These are phyloP conservation scores for Apodemia zela DNA, from an alignment of 2,888 invertebrate genomes.

Conservation along the genomic window DNA sequence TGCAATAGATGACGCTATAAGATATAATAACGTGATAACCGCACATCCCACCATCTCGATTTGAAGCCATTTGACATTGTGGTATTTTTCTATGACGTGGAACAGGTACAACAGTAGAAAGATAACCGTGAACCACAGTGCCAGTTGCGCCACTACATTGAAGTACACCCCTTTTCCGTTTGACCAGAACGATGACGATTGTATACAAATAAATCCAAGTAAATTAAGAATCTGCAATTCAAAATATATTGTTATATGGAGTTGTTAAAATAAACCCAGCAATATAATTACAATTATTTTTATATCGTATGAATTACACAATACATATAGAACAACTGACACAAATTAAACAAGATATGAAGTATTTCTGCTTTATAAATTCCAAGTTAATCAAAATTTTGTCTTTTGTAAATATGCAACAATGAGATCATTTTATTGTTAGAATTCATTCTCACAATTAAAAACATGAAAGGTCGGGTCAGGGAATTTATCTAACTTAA, in stretches of 20 bases:
- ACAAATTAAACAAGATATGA: too few relatives aligned
- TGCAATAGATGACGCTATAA: slow-evolving; percentile 87
- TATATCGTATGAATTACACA: too few relatives aligned
- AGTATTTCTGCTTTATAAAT: too few relatives aligned
- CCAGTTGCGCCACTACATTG: slow-evolving; percentile 87
- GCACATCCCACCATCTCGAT: slow-evolving; percentile 88
- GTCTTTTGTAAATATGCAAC: too few relatives aligned
- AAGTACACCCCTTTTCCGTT: slow-evolving; percentile 87
- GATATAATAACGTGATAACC: slow-evolving; percentile 85
- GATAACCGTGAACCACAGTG: slow-evolving; percentile 88
- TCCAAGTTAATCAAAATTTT: too few relatives aligned
- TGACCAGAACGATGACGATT: slow-evolving; percentile 80
- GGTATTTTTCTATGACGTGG: slow-evolving; percentile 90
- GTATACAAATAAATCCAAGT: slow-evolving; percentile 89
- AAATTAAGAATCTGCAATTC: slow-evolving; percentile 84
- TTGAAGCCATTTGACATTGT: slow-evolving; percentile 91
- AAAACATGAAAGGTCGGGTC: too few relatives aligned
- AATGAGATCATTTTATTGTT: too few relatives aligned
- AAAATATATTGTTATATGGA: not conserved
- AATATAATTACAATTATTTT: too few relatives aligned
- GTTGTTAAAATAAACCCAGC: too few relatives aligned
- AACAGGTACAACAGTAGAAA: slow-evolving; percentile 88
- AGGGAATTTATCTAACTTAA: too few relatives aligned
- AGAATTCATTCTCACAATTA: too few relatives aligned
- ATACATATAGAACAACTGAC: too few relatives aligned